These are phyloP conservation scores for Platichthys flesus DNA, from an alignment of 2,113 vertebrate genomes.

Conservation along the genomic window DNA sequence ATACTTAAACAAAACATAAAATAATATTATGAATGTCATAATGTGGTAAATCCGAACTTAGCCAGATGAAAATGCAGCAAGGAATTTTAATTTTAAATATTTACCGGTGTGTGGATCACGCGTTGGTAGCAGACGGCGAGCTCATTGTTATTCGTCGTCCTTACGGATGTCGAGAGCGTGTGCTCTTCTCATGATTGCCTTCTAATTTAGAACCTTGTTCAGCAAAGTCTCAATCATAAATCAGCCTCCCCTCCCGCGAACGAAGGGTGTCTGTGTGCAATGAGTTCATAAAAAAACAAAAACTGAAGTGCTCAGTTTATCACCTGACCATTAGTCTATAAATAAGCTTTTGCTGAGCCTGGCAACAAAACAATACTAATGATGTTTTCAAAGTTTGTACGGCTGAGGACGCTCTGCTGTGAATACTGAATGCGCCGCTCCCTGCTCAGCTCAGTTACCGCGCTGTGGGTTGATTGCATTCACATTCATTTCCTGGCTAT, in stretches of 20 bases:
- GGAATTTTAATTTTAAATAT: background rate
- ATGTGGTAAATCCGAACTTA: background rate
- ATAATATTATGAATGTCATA: background rate
- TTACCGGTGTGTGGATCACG: background rate
- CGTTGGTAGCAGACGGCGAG: background rate
- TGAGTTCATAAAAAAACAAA: constrained; percentile 29
- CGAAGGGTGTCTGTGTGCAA: constrained; percentile 19
- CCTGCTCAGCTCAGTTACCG: too few relatives aligned
- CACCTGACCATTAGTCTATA: constrained; percentile 7
- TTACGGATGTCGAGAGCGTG: constrained; percentile 11
- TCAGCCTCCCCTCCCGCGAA: constrained; percentile 16
- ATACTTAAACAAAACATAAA: too few relatives aligned
- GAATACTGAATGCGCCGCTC: background rate
- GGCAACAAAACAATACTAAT: constrained; percentile 5
- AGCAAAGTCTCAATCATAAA: constrained; percentile 21
- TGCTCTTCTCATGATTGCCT: constrained; percentile 31
- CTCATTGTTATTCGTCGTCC: constrained; percentile 9
- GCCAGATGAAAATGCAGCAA: background rate
- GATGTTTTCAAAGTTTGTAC: constrained; percentile 11
- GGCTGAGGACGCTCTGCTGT: background rate
- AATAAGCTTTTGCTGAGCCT: constrained; percentile 9
- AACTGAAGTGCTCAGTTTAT: constrained; percentile 23
- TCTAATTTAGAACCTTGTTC: constrained; percentile 36
- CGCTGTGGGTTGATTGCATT: background rate
- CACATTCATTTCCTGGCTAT: constrained; percentile 15